Evolutionary conservation across 2,888 invertebrate species (phyloP).

Genomic region (Cantharis flavilabris): DNA sequence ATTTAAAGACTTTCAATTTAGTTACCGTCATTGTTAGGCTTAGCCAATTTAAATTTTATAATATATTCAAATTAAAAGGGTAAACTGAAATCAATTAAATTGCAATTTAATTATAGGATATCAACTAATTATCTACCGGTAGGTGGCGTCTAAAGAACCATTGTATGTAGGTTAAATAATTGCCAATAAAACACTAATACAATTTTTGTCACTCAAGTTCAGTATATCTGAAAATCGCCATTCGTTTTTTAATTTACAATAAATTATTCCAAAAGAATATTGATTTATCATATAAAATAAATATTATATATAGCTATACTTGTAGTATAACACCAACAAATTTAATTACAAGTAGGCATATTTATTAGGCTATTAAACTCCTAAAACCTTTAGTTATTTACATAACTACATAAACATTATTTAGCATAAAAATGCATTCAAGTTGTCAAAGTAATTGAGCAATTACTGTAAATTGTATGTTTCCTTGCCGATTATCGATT

Average conservation of each 20-base stretch:
- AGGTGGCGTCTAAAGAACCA: neutral
- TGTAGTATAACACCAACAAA: neutral
- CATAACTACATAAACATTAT: neutral
- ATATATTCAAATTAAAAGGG: neutral
- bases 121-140: neutral
- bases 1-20: constrained; percentile 10
- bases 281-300: neutral
- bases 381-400: neutral
- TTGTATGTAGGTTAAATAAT: neutral
- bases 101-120: neutral
- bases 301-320: neutral
- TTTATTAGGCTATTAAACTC: neutral
- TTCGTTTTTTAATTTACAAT: neutral
- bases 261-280: neutral
- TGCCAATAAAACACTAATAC: neutral
- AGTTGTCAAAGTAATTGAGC: neutral
- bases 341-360: neutral
- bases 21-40: constrained; percentile 2
- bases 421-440: neutral
- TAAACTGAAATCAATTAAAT: neutral
- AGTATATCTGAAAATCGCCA: neutral
- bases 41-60: neutral
- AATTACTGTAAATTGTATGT: neutral
- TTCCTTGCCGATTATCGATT: neutral
- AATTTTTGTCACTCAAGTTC: neutral